Base-by-base conservation (phyloP, 2,888 invertebrate genomes). In the Lapara coniferarum region DNA sequence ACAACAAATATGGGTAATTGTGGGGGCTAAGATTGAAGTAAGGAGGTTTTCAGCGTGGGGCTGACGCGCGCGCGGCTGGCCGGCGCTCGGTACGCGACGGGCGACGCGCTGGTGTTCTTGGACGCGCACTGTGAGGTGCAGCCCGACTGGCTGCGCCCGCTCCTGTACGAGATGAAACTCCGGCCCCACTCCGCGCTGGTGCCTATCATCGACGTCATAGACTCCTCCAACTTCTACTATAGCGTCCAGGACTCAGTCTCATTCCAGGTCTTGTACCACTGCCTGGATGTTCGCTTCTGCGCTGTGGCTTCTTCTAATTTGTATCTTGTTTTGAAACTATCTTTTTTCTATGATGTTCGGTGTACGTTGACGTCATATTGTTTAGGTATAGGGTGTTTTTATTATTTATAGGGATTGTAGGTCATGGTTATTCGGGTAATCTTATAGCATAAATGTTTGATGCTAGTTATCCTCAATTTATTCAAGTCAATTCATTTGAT, bases 161-260 rank as follows among this genome's bases (percentile, higher is more conserved):
- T 99, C 68, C 93, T 99, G 52, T 75, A 78, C 67, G 77, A 75
- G 70, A 97, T 99, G 82, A 96, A 97, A 88, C 96, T 97, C 76
- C 95, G 97, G 51, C 97, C 77, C 0, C 96, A 95, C 46, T 96
- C 97, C 12, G 97, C 99, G 10, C 94, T 98, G 69, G 97, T 98
- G 79, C 99, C 99, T 63, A 97, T 98, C 78, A 99, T 99, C 76
- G 99, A 99, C 92, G 97, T 97, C 70, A 98, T 99, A 78, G 97
- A 97, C 86, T 96, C 97, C 73, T 95, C 95, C 75, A 96, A 95
- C 66, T 95, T 98, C 87, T 96, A 95, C 82, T 98, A 97, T 89
- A 95, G 95, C 78, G 95, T 95, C n/a, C 92, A 87, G 89, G 95
- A 94, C 76, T 87, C 93, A 44, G 87, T 85, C 74, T 87, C 75